A percentile compares a stretch with the other conserved stretches of the same genome.
phyloP scores from a whole-genome alignment of 2,797 vertebrate genomes.

The Paratrypauchen microcephalus region DNA sequence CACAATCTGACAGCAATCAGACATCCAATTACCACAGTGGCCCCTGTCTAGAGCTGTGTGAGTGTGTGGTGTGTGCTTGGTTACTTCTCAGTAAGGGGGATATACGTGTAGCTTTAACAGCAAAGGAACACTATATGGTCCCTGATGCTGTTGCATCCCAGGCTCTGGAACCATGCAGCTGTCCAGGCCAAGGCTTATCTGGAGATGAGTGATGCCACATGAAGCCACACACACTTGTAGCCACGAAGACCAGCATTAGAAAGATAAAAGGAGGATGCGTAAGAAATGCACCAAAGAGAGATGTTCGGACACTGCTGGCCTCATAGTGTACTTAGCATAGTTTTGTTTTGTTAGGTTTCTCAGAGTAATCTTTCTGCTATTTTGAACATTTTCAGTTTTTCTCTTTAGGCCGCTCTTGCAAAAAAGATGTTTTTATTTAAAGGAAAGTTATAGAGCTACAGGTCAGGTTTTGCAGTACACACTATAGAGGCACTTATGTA shows the following conservation, averaged over 20 bases:
- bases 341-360: neutral
- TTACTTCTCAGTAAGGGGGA: neutral
- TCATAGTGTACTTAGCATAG: neutral
- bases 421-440: neutral
- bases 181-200: slow-evolving; percentile 48
- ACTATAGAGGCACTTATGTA: neutral
- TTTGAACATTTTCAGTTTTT: neutral
- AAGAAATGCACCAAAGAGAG: neutral
- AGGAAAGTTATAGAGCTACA: neutral
- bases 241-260: neutral
- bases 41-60: slow-evolving; percentile 32
- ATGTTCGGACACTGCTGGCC: neutral
- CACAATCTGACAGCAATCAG: slow-evolving; percentile 69
- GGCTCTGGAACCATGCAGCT: slow-evolving; percentile 35
- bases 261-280: slow-evolving; percentile 4
- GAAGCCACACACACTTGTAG: slow-evolving; percentile 11
- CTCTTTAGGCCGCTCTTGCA: neutral
- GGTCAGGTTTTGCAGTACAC: neutral
- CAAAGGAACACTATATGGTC: slow-evolving; percentile 31
- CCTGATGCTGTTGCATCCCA: slow-evolving; percentile 42
- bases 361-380: neutral
- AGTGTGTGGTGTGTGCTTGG: slow-evolving; percentile 3
- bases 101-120: neutral
- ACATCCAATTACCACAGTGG: slow-evolving; percentile 70
- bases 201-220: slow-evolving; percentile 35